Evolutionary conservation across 1,140 invertebrate species (phyloP).

Genomic region (Apis florea): DNA sequence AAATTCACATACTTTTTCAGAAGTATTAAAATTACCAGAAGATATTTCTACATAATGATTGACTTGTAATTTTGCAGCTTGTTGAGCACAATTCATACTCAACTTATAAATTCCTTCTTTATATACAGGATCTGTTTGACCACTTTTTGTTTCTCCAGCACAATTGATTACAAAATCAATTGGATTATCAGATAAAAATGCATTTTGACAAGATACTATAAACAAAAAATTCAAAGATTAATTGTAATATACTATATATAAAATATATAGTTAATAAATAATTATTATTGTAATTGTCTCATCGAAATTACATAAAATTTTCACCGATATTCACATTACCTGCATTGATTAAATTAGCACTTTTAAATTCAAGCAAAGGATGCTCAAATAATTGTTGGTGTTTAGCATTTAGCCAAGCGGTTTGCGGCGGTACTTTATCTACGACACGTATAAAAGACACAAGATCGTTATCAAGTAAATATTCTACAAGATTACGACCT

Average conservation of each 20-base stretch:
- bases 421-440: slow-evolving; percentile 95
- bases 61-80: slow-evolving; percentile 86
- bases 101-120: slow-evolving; percentile 93
- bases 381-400: slow-evolving; percentile 87
- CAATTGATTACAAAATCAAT: slow-evolving; percentile 94
- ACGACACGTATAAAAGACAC: slow-evolving; percentile 89
- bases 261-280: neutral
- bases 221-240: slow-evolving; percentile 62
- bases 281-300: slow-evolving; percentile 21
- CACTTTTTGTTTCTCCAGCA: slow-evolving; percentile 93
- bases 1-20: slow-evolving; percentile 85
- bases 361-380: slow-evolving; percentile 92
- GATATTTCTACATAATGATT: slow-evolving; percentile 92
- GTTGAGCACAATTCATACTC: slow-evolving; percentile 89
- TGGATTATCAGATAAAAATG: slow-evolving; percentile 82
- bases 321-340: slow-evolving; percentile 80
- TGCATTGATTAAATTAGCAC: slow-evolving; percentile 93
- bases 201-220: slow-evolving; percentile 88
- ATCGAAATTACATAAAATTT: neutral
- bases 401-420: slow-evolving; percentile 91
- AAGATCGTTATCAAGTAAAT: slow-evolving; percentile 89
- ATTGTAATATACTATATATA: neutral
- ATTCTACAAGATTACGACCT: slow-evolving; percentile 92
- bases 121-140: slow-evolving; percentile 93
- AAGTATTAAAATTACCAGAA: slow-evolving; percentile 89